Evolutionary conservation across 2,888 invertebrate genomes (phyloP).

Genomic region (Eilema depressum): DNA sequence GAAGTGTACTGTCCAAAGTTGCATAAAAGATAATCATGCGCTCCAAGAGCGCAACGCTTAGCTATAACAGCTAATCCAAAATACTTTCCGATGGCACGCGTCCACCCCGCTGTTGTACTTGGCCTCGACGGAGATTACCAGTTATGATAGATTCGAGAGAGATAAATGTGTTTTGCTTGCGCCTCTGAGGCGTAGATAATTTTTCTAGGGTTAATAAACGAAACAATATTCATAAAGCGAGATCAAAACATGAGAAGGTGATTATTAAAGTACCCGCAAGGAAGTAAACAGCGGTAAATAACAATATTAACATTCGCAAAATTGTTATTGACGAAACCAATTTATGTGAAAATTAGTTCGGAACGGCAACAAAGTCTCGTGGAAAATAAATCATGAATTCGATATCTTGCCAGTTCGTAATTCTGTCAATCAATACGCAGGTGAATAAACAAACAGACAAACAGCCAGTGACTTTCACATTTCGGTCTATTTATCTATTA

Average conservation of each 20-base stretch:
- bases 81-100: too few relatives aligned
- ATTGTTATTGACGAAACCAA: slow-evolving; percentile 73
- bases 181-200: too few relatives aligned
- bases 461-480: slow-evolving; percentile 27
- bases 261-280: slow-evolving; percentile 36
- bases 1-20: too few relatives aligned
- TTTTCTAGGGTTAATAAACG: neutral
- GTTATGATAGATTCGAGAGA: too few relatives aligned
- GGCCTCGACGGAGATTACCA: too few relatives aligned
- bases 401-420: slow-evolving; percentile 39
- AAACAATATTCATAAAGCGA: slow-evolving; percentile 11
- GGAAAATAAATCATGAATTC: slow-evolving; percentile 63
- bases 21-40: too few relatives aligned
- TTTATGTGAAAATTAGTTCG: slow-evolving; percentile 70
- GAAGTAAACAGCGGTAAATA: slow-evolving; percentile 72
- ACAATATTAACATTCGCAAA: slow-evolving; percentile 67
- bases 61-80: too few relatives aligned
- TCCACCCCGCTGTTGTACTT: too few relatives aligned
- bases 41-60: too few relatives aligned
- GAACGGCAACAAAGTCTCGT: slow-evolving; percentile 57
- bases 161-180: too few relatives aligned
- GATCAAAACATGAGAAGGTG: slow-evolving; percentile 25
- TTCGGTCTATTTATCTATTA: slow-evolving; percentile 9
- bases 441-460: slow-evolving; percentile 44
- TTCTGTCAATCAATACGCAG: slow-evolving; percentile 26